A percentile compares a stretch with the other conserved stretches of the same genome.
phyloP scores from a whole-genome alignment of 2,797 vertebrate genomes.

The Leucoraja ocellata region DNA sequence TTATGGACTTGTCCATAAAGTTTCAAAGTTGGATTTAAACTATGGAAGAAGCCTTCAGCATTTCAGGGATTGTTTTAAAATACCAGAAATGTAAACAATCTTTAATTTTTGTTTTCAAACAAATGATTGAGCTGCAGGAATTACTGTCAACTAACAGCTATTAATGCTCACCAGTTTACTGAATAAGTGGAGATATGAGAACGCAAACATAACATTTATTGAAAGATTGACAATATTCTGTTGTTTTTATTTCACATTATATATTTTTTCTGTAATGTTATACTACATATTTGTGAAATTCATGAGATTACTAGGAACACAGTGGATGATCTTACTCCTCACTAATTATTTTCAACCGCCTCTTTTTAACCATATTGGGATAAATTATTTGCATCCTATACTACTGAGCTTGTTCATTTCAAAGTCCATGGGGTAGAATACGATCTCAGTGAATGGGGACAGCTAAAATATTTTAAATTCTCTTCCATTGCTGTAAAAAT shows the following conservation, averaged over 20 bases:
- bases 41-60: neutral
- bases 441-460: neutral
- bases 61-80: neutral
- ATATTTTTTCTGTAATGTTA: neutral
- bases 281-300: neutral
- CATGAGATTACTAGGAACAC: neutral
- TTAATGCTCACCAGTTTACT: neutral
- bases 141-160: neutral
- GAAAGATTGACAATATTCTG: neutral
- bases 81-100: neutral
- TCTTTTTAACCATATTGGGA: neutral
- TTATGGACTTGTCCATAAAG: neutral
- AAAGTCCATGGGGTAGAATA: neutral
- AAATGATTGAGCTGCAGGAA: neutral
- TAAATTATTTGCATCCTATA: neutral
- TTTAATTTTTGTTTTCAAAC: neutral
- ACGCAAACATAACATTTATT: neutral
- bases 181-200: neutral
- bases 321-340: neutral
- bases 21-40: neutral
- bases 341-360: neutral
- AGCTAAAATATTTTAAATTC: neutral
- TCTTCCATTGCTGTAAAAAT: neutral
- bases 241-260: neutral
- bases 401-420: neutral